Base-by-base conservation (phyloP, 2,888 invertebrate genomes). In the Ormia ochracea region DNA sequence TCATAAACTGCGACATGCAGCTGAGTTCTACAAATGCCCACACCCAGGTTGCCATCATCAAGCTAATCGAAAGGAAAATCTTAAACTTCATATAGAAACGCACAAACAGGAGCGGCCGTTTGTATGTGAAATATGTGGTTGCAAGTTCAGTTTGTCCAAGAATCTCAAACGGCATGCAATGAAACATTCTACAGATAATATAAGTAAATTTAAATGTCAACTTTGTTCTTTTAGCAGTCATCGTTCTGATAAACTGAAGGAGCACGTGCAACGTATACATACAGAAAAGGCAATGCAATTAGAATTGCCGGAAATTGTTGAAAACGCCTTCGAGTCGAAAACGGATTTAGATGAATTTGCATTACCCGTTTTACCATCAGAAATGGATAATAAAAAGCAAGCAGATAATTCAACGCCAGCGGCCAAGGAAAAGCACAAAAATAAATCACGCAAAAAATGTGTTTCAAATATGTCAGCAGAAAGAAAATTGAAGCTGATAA, bases 121-220 rank as follows among this genome's bases (percentile, higher is more conserved):
- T 79, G 91, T 92, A 61, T 92, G 92, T 84, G 92, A 92, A 81
- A 88, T 92, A 4, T 92, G 92, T 83, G 92, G 92, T 4, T 91
- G 91, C 61, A 90, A 90, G 66, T 92, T 92, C 83, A 91, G 91
- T 7, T 90, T 92, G 77, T 90, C 89, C 59, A 92, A 92, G 84
- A 92, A 92, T 83, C 87, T 92, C 4, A 90, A 88, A 41, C 85
- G 88, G 0, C 88, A 89, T 58, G 88, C 88, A 0, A 79, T 89
- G 4, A 86, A 87, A 69, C 88, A 89, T 65, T 87, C 87, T 1
- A 83, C 85, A 2, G 84, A 86, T 3, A 85, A 87, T 0, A 82
- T 84, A 3, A 85, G 82, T 75, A 87, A 87, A 17, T 86, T 88
- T 79, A 87, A 88, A 75, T 92, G 92, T 66, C 87, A 89, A 41